Percentiles rank a stretch among this genome's conserved stretches.
These are phyloP conservation scores for Cosmorhoe ocellata DNA, from an alignment of 2,888 invertebrate species.

Conservation along the genomic window DNA sequence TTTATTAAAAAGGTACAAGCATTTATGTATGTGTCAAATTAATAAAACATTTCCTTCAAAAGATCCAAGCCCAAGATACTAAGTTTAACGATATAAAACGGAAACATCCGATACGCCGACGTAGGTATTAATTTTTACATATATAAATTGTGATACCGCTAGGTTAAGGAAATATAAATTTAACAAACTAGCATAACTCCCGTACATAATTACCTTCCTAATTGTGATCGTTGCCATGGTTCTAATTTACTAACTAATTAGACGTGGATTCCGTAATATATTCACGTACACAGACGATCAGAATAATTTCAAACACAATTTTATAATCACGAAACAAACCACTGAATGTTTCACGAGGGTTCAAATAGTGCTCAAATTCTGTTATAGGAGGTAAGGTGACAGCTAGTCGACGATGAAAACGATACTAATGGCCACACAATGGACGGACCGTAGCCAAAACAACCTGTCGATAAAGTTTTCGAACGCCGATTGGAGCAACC, in stretches of 20 bases:
- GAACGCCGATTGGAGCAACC: constrained; percentile 37
- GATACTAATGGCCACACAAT: constrained; percentile 56
- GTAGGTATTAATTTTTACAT: neutral
- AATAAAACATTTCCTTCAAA: too few species aligned
- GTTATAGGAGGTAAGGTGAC: constrained; percentile 26
- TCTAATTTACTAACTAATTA: neutral
- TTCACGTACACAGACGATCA: constrained; percentile 6
- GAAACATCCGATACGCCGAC: neutral
- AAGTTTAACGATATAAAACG: too few species aligned
- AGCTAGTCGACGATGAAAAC: constrained; percentile 38
- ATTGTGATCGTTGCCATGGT: constrained; percentile 43
- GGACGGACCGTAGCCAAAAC: constrained; percentile 58
- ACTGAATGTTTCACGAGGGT: neutral
- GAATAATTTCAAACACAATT: neutral
- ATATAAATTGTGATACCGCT: neutral
- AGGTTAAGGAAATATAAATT: neutral
- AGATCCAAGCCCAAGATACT: too few species aligned
- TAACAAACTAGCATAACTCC: neutral
- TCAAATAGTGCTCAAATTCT: neutral
- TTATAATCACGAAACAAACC: neutral
- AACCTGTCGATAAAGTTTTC: constrained; percentile 48
- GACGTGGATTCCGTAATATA: constrained; percentile 7
- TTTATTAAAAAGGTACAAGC: too few species aligned
- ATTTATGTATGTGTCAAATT: too few species aligned
- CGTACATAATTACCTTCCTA: constrained; percentile 40